phyloP scores from a whole-genome alignment of 2,888 invertebrate species.

The Herminia tarsipennalis region DNA sequence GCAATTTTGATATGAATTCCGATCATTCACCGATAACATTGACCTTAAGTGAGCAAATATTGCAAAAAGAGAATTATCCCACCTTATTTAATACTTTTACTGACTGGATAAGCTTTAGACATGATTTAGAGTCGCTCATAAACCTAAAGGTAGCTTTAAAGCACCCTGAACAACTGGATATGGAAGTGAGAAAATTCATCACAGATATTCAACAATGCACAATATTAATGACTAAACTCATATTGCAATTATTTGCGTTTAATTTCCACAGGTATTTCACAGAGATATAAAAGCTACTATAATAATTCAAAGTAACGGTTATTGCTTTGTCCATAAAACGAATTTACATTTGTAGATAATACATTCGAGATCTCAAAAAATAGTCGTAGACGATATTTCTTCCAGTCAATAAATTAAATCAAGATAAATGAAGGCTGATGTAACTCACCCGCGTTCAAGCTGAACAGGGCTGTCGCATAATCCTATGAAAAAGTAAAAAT shows the following conservation, averaged over 20 bases:
- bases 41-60: too few species aligned
- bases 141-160: too few species aligned
- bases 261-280: background rate
- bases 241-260: background rate
- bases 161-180: too few species aligned
- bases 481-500: background rate
- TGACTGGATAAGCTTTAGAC: too few species aligned
- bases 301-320: constrained; percentile 3
- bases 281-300: background rate
- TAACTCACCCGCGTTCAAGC: background rate
- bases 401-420: background rate
- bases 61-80: too few species aligned
- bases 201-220: too few species aligned
- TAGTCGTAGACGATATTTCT: background rate
- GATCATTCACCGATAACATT: too few species aligned
- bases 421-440: background rate
- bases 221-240: too few species aligned
- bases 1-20: too few species aligned
- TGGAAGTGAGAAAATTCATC: too few species aligned
- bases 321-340: background rate
- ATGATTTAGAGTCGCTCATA: too few species aligned
- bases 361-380: background rate
- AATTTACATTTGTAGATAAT: background rate
- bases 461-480: background rate
- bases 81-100: too few species aligned